A percentile compares a stretch with the other conserved stretches of the same genome.
phyloP scores from a whole-genome alignment of 92 coral and sea anemone species.

The Blastomussa wellsi region DNA sequence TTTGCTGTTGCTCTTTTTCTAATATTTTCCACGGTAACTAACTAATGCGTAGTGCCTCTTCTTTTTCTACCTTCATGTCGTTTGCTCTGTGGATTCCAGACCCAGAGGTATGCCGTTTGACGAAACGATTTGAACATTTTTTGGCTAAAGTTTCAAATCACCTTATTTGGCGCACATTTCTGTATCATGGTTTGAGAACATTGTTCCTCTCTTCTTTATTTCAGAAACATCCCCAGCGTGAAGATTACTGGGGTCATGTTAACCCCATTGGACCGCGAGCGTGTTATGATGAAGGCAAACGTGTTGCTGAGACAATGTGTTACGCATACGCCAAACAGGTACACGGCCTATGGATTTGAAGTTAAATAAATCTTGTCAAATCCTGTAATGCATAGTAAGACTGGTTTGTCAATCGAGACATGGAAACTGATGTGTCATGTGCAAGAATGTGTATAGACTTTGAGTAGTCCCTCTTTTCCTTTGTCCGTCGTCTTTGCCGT shows the following conservation, averaged over 20 bases:
- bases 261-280: slow-evolving; percentile 98
- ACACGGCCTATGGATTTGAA: no score
- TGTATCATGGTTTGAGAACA: background rate
- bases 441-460: no score
- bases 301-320: slow-evolving; percentile 99
- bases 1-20: no score
- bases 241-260: slow-evolving; percentile 98
- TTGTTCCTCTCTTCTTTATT: background rate
- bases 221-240: slow-evolving; percentile 94
- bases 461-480: no score
- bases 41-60: background rate
- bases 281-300: slow-evolving; percentile 96
- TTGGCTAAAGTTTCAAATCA: background rate
- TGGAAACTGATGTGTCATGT: background rate
- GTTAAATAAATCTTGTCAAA: no score
- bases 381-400: no score
- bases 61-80: slow-evolving; percentile 19
- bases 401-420: no score
- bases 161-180: background rate
- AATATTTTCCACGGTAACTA: background rate
- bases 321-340: slow-evolving; percentile 99
- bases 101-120: slow-evolving; percentile 68
- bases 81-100: slow-evolving; percentile 46
- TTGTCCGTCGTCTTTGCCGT: no score
- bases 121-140: background rate